Evolutionary conservation across 2,113 vertebrate genomes (phyloP), one percentile per base, ranked within the genome.

Genomic region (Brachyistius frenatus): DNA sequence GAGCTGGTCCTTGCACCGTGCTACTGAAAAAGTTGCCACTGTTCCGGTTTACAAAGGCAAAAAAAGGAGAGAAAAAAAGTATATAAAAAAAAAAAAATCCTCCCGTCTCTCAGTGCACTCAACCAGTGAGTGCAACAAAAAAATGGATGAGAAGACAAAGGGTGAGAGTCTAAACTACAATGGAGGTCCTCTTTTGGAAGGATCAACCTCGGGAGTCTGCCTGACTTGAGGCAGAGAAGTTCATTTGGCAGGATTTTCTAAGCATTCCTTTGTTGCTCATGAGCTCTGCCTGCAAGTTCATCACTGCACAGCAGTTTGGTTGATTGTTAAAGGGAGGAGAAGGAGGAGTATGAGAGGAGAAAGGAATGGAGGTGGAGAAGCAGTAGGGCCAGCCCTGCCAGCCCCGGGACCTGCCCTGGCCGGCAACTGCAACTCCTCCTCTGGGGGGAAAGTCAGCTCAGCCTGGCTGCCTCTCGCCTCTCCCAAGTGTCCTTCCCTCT

Each of bases 261-360:
- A 77, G 83, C 87, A 82, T 90, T 91, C 83, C 90, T 79, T 65
- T 66, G 83, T 78, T 82, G 86, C 77, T 89, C 83, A 76, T 79
- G 54, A 87, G 78, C 69, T 95, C 95, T 56, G 92, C 94, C 81
- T 87, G 93, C 44, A 90, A 86, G 90, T 93, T 95, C 97, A 96
- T 96, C 81, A 91, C 88, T 92, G 92, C 93, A 79, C 88, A 86
- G 88, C 87, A 92, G 89, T 80, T 79, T 73, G 69, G 72, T 67
- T 73, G 80, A 82, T 60, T 3, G 70, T 72, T 78, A 55, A 66
- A 85, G 81, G 81, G 75, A 84, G 77, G 54, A 83, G 74, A 74
- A 86, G 86, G 83, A 90, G 81, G 85, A 91, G 65, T 72, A 46
- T 76, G 49, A 78, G 54, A 86, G 84, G 88, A 87, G 67, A 73